Conservation (phyloP, 30 jellyfish, hydroid and myxozoan genomes). For the Aurelia sp. region DNA sequence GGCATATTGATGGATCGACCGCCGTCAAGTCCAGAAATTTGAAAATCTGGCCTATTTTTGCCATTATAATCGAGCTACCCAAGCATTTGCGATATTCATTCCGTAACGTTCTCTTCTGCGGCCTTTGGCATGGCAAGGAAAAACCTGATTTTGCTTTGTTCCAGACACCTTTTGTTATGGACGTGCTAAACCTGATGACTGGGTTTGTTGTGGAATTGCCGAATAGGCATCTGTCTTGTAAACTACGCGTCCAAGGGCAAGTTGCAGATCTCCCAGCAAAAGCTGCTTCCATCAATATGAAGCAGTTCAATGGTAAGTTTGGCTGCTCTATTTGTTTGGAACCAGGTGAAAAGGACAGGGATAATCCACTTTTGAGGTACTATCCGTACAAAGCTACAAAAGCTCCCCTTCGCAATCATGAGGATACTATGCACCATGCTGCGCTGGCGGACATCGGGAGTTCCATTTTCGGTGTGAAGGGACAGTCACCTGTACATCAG, state of each 20-base stretch:
- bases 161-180: neutral
- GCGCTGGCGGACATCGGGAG: neutral
- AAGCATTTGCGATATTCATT: too few relatives aligned
- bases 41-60: neutral
- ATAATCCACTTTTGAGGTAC: conserved; percentile 17
- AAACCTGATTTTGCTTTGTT: neutral
- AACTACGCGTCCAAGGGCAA: neutral
- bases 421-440: conserved; percentile 17
- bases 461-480: conserved; percentile 2
- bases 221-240: neutral
- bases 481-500: neutral
- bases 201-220: neutral
- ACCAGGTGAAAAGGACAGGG: conserved; percentile 17
- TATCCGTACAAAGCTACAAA: conserved; percentile 11
- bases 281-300: conserved; percentile 9
- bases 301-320: conserved; percentile 5
- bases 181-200: neutral
- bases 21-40: neutral
- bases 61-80: too few relatives aligned
- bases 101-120: neutral
- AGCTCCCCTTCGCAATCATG: conserved; percentile 16
- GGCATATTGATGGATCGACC: conserved; percentile 15
- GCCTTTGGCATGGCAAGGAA: conserved; percentile 16
- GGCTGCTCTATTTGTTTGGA: conserved; percentile 14
- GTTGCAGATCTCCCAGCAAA: conserved; percentile 16